Evolutionary conservation across 2,888 invertebrate genomes (phyloP).

Genomic region (Onthophagus sagittarius): DNA sequence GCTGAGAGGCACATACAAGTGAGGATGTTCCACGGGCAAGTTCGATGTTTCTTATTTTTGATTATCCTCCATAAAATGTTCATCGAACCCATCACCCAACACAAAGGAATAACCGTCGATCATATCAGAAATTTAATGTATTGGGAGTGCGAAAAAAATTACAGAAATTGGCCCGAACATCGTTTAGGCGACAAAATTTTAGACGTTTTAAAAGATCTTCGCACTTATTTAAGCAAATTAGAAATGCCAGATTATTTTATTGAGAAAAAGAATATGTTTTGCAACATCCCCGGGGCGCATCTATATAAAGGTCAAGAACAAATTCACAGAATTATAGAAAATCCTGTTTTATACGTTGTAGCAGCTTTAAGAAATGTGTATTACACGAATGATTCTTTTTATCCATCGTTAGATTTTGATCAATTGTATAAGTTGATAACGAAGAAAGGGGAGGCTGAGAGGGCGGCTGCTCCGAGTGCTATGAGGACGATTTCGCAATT

Average conservation of each 20-base stretch:
- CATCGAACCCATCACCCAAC: constrained; percentile 61
- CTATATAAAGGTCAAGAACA: constrained; percentile 63
- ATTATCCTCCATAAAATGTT: constrained; percentile 69
- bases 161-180: constrained; percentile 69
- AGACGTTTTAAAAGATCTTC: constrained; percentile 61
- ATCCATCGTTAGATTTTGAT: constrained; percentile 60
- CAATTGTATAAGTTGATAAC: constrained; percentile 41
- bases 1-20: constrained; percentile 74
- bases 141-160: constrained; percentile 70
- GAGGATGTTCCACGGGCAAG: constrained; percentile 66
- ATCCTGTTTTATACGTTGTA: constrained; percentile 68
- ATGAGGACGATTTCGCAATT: background rate
- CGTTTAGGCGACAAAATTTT: constrained; percentile 65
- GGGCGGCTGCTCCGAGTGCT: constrained; percentile 2
- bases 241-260: constrained; percentile 69
- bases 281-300: constrained; percentile 62
- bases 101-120: constrained; percentile 63
- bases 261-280: constrained; percentile 67
- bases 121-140: constrained; percentile 73
- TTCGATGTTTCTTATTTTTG: constrained; percentile 65
- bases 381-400: constrained; percentile 59
- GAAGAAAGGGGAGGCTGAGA: constrained; percentile 6
- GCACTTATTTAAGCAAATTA: constrained; percentile 58
- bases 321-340: constrained; percentile 64
- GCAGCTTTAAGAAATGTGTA: constrained; percentile 66